Percentiles rank a stretch among this genome's conserved stretches.
These are phyloP conservation scores for Zaprionus vittiger DNA, from an alignment of 1,140 invertebrate species.

Conservation along the genomic window DNA sequence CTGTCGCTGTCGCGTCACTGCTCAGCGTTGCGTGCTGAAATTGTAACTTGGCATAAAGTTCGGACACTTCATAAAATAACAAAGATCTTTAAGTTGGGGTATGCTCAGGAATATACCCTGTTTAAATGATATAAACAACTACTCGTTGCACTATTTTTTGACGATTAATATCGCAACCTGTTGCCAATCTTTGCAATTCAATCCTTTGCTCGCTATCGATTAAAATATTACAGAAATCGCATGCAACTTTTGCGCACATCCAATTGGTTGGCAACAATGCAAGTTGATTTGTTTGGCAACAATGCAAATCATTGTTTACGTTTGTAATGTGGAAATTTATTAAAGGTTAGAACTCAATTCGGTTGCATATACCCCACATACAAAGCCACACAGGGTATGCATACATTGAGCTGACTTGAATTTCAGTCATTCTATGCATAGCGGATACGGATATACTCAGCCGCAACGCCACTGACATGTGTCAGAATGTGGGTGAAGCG, in stretches of 20 bases:
- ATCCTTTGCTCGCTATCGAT: not conserved
- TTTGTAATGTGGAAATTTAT: not conserved
- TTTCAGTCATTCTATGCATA: slow-evolving; percentile 24
- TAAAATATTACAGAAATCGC: not conserved
- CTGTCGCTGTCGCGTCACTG: slow-evolving; percentile 55
- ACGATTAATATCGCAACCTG: not conserved
- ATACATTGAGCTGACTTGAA: not conserved
- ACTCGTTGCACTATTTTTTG: not conserved
- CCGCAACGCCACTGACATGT: slow-evolving; percentile 3
- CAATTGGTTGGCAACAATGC: not conserved
- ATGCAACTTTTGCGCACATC: not conserved
- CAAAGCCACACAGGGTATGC: slow-evolving; percentile 19
- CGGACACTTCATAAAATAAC: slow-evolving; percentile 36
- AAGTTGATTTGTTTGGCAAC: no score
- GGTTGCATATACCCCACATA: not conserved
- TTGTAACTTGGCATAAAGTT: slow-evolving; percentile 43
- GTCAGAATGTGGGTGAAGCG: slow-evolving; percentile 45
- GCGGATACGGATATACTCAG: slow-evolving; percentile 29
- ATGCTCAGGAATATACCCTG: slow-evolving; percentile 17
- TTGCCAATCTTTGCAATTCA: not conserved
- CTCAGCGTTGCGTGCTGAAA: slow-evolving; percentile 68
- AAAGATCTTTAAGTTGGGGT: slow-evolving; percentile 1
- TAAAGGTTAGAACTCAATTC: not conserved
- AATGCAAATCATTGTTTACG: not conserved
- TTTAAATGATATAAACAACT: not conserved